phyloP scores from a whole-genome alignment of 2,113 vertebrate genomes.

The Tringa solitaria region DNA sequence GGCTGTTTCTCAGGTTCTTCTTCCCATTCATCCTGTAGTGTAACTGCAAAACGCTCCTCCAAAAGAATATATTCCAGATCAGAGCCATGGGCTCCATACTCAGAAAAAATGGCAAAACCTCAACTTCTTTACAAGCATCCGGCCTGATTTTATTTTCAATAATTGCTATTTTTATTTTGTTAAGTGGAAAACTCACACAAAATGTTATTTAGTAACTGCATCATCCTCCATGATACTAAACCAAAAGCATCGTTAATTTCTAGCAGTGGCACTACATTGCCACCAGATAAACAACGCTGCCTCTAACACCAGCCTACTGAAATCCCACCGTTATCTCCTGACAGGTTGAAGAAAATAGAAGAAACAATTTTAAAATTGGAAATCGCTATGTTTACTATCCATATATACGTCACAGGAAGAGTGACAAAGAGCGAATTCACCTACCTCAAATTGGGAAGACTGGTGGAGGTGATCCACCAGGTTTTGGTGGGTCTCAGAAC shows the following conservation, averaged over 20 bases:
- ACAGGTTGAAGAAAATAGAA: not conserved
- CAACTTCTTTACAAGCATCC: not conserved
- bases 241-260: not conserved
- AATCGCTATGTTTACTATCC: not conserved
- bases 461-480: constrained; percentile 40
- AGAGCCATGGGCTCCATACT: not conserved
- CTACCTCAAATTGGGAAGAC: constrained; percentile 52
- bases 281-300: not conserved
- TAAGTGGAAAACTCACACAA: not conserved
- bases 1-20: not conserved
- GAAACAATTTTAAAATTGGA: not conserved
- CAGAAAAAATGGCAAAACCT: not conserved
- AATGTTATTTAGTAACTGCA: not conserved
- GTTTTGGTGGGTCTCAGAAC: constrained; percentile 1
- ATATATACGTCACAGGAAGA: not conserved
- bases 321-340: not conserved
- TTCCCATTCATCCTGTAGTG: not conserved
- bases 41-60: not conserved
- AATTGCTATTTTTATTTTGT: not conserved
- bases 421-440: not conserved
- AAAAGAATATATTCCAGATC: not conserved
- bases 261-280: not conserved
- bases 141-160: not conserved
- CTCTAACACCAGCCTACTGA: not conserved
- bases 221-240: not conserved